These are phyloP conservation scores for Myiagra hebetior DNA, from an alignment of 2,113 vertebrate species.

Conservation along the genomic window DNA sequence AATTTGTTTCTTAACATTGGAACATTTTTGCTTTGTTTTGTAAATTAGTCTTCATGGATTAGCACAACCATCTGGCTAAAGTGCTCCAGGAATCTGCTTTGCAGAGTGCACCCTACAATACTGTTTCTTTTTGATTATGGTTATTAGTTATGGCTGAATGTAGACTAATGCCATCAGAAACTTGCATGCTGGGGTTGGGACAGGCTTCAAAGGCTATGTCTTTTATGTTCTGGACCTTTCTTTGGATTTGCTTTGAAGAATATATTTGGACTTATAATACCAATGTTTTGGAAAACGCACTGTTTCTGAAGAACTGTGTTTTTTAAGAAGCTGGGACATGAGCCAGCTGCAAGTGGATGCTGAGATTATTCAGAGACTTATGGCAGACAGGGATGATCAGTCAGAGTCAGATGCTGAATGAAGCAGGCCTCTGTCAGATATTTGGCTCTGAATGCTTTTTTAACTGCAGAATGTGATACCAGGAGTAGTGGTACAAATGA, in stretches of 20 bases:
- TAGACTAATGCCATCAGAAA: neutral
- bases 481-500: neutral
- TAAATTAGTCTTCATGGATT: conserved; percentile 14
- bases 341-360: conserved; percentile 10
- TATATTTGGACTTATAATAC: neutral
- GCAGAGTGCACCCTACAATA: neutral
- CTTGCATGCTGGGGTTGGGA: neutral
- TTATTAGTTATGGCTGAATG: neutral
- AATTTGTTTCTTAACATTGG: conserved; percentile 9
- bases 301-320: neutral
- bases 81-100: neutral
- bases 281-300: neutral
- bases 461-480: neutral
- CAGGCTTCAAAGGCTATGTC: neutral
- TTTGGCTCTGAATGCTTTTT: neutral
- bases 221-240: neutral
- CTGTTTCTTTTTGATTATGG: neutral
- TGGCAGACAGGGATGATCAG: neutral
- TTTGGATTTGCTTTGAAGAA: neutral
- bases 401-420: neutral
- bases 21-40: conserved; percentile 16
- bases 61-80: conserved; percentile 32
- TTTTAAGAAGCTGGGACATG: neutral
- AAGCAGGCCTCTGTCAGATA: neutral
- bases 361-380: conserved; percentile 13